Evolutionary conservation across 1,140 invertebrate genomes (phyloP).

Genomic region (Drosophila rhopaloa): DNA sequence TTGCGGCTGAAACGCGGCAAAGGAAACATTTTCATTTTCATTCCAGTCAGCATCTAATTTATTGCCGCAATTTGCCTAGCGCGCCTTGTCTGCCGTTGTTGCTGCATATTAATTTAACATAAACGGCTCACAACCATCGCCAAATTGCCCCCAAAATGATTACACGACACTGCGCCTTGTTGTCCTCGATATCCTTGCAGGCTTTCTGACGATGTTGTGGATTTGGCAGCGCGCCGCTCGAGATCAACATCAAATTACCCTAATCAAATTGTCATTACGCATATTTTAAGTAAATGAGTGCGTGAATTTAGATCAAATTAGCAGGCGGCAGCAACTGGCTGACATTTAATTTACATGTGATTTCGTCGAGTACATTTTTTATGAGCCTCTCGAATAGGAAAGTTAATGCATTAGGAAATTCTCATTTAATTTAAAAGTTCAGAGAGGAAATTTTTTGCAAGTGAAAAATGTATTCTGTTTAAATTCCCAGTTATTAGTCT

Average conservation of each 20-base stretch:
- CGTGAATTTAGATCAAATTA: constrained; percentile 74
- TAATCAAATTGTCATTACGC: constrained; percentile 79
- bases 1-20: constrained; percentile 23
- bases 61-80: constrained; percentile 66
- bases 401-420: constrained; percentile 1
- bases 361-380: constrained; percentile 31
- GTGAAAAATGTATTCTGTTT: background rate
- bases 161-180: constrained; percentile 48
- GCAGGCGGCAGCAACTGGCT: constrained; percentile 30
- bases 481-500: background rate
- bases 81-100: constrained; percentile 42
- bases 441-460: background rate
- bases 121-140: constrained; percentile 66
- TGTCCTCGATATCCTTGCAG: constrained; percentile 10
- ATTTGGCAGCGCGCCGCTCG: constrained; percentile 52
- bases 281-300: constrained; percentile 80
- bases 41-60: constrained; percentile 66
- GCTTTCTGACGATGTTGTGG: constrained; percentile 37
- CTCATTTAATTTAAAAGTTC: background rate
- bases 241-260: constrained; percentile 79
- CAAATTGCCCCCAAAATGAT: constrained; percentile 71
- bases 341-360: constrained; percentile 56
- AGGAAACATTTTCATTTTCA: constrained; percentile 53
- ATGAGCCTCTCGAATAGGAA: constrained; percentile 2
- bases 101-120: constrained; percentile 75